Conservation (phyloP, 2,888 invertebrate genomes). For the Hypselothyrea guttata region DNA sequence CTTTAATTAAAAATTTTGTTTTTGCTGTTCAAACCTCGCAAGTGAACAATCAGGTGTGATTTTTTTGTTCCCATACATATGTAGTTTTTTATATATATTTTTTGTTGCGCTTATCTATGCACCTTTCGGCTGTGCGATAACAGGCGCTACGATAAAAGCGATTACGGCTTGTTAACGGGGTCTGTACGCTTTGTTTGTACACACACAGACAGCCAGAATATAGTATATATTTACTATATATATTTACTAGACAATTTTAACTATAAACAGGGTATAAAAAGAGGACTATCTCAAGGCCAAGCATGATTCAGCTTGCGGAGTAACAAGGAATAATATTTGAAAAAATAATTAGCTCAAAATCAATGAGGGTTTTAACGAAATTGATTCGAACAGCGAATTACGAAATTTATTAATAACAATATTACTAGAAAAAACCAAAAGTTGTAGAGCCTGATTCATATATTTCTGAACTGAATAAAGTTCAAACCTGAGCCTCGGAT, state of each 20-base stretch:
- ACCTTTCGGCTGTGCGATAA: slow-evolving; percentile 54
- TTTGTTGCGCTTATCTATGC: slow-evolving; percentile 48
- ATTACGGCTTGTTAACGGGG: slow-evolving; percentile 55
- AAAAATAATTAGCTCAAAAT: no score
- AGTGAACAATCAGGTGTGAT: slow-evolving; percentile 47
- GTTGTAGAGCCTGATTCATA: no score
- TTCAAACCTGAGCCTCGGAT: no score
- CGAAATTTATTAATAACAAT: no score
- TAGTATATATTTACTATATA: slow-evolving; percentile 5
- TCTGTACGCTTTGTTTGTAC: not conserved
- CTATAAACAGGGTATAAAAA: not conserved
- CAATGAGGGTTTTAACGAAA: no score
- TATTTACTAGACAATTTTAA: slow-evolving; percentile 8
- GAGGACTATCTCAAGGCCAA: slow-evolving; percentile 20
- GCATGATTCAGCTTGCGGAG: slow-evolving; percentile 7
- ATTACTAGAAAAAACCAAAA: no score
- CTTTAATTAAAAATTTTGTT: slow-evolving; percentile 29
- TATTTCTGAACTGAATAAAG: no score
- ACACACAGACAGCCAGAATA: not conserved
- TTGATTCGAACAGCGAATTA: no score
- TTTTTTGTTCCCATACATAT: slow-evolving; percentile 4
- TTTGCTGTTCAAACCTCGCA: slow-evolving; percentile 18
- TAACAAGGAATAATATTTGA: no score
- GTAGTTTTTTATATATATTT: not conserved
- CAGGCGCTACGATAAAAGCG: slow-evolving; percentile 56